Evolutionary conservation across 2,113 vertebrate species (phyloP), one percentile per base, ranked within the genome.

Genomic region (Perognathus longimembris): DNA sequence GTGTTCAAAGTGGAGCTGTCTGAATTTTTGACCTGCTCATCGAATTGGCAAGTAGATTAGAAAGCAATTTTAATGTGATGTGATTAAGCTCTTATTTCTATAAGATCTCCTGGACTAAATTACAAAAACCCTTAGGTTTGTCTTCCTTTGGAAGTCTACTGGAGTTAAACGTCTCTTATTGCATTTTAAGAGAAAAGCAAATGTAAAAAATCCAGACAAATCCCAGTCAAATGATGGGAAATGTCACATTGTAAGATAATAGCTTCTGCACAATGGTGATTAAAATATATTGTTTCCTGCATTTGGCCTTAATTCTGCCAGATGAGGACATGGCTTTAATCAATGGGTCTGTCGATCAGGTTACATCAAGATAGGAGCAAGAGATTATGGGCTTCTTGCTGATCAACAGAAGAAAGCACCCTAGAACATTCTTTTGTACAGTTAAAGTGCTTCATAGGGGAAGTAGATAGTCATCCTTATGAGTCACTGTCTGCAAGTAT

Each of bases 251-350:
- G 91, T 21, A 86, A 36, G 45, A 50, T 93, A 92, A 95, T 83
- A 90, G 59, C 45, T 73, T 90, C 73, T 92, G 61, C 57, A 69
- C 83, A 54, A 14, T 63, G 74, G 85, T 77, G 69, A 80, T 84
- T 90, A 95, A 85, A 83, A 89, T 92, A 66, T 86, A 92, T 83
- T 92, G n/a, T 84, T 90, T 79, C 77, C 82, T 92, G 59, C 71
- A 74, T 69, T 77, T 88, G 42, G 17, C 76, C 71, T 88, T 93
- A 92, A 88, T 38, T 77, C 32, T 90, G 42, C 28, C 36, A 87
- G 54, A 75, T 57, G 7, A 38, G 64, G 83, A 73, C 59, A 38
- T 69, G 75, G 36, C 45, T 90, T 91, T 81, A 67, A 79, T 96
- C 79, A 88, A 88, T 21, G 74, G 17, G 24, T 82, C 75, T 66